Evolutionary conservation across 1,140 invertebrate species (phyloP), one percentile per base, ranked within the genome.

Genomic region (Drosophila malerkotliana): DNA sequence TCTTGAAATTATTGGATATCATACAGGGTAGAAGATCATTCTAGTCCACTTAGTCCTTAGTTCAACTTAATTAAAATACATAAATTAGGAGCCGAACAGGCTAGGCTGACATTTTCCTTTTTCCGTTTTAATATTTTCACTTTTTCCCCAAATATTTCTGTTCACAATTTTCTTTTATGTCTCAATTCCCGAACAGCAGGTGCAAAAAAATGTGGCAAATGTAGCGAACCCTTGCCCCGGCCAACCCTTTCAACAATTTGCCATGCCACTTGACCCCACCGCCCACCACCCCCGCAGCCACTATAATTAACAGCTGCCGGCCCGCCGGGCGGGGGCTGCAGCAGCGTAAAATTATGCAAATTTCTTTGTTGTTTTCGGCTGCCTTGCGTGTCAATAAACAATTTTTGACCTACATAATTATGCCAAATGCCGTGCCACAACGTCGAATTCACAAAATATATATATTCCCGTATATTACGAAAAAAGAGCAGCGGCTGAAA

Each of bases 381-480:
- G 71, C 71, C 72, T 88, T 87, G 84, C 84, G 80, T 89, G 84
- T 89, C 84, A 89, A 89, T 89, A 89, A 89, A 89, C 84, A 89
- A 89, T 89, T 89, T 89, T 89, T 89, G 84, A 89, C 84, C 84
- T 89, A 89, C 84, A 89, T 89, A 89, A 89, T 89, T 89, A 89
- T 88, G 77, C 83, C 83, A 89, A 89, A 84, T 87, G 82, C 78
- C 75, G 83, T 82, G 75, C 78, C 60, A 83, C 56, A 39, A 32
- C 32, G 34, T 37, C 34, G 30, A 45, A 30, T 14, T 26, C 56
- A 54, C 28, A 73, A 63, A 44, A 73, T 64, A 64, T 64, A 59
- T 48, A 60, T 30, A 60, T 61, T 44, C 41, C 41, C 41, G 41
- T 14, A 44, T 63, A 51, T 26, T 41, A 26, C 30, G 28, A 53